A percentile compares a stretch with the other conserved stretches of the same genome.
phyloP scores from a whole-genome alignment of 1,140 invertebrate species.

The Brachionus asplanchnoidis region DNA sequence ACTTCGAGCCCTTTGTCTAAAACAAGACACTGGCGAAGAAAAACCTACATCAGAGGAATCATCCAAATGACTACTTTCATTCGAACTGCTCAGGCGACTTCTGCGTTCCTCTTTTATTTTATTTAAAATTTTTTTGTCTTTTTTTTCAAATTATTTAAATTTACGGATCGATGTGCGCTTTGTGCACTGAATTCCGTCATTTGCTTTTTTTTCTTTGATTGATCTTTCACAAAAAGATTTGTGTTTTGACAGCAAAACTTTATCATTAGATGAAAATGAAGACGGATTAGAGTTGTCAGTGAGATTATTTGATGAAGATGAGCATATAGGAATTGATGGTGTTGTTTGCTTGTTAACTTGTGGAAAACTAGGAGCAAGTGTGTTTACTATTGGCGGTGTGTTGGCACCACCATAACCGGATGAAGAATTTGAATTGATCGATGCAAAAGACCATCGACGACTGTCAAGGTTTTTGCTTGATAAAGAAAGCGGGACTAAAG shows the following conservation, averaged over 20 bases:
- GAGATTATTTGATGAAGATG: slow-evolving; percentile 3
- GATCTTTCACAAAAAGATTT: background rate
- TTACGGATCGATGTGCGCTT: background rate
- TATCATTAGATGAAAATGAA: slow-evolving; percentile 18
- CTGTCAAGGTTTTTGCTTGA: slow-evolving; percentile 18
- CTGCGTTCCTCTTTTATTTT: background rate
- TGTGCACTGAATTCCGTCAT: background rate
- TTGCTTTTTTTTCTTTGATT: background rate
- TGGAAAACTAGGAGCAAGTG: background rate
- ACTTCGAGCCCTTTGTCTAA: slow-evolving; percentile 9
- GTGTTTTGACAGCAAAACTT: background rate
- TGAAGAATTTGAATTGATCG: slow-evolving; percentile 20
- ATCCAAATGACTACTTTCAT: slow-evolving; percentile 37
- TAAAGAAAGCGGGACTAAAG: background rate
- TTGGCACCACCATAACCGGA: slow-evolving; percentile 33
- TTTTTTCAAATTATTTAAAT: background rate
- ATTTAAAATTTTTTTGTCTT: background rate
- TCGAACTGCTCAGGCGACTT: slow-evolving; percentile 30
- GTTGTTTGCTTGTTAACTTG: background rate
- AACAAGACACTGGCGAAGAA: slow-evolving; percentile 24
- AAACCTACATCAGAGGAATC: slow-evolving; percentile 36
- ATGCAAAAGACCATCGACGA: slow-evolving; percentile 37
- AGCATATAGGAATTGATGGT: slow-evolving; percentile 5
- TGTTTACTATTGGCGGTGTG: slow-evolving; percentile 7
- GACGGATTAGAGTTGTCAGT: slow-evolving; percentile 11